phyloP scores from a whole-genome alignment of 1,140 invertebrate species.

The Drosophila melanica region DNA sequence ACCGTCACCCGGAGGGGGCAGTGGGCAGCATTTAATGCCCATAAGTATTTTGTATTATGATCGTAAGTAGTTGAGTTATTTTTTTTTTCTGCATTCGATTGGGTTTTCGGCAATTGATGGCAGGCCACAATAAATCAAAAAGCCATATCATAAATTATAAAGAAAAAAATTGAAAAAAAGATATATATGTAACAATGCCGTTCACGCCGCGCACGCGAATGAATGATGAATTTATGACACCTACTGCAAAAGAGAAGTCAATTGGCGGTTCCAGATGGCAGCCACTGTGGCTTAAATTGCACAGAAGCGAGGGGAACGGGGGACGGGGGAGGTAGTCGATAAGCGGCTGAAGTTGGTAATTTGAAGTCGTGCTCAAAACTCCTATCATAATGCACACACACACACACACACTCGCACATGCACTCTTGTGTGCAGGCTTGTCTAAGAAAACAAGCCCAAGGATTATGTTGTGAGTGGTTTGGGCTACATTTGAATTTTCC shows the following conservation, averaged over 20 bases:
- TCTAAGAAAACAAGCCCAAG: conserved; percentile 77
- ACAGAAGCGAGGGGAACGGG: conserved; percentile 48
- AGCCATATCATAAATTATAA: conserved; percentile 46
- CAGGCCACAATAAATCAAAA: conserved; percentile 66
- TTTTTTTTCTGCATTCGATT: conserved; percentile 27
- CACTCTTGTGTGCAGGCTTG: conserved; percentile 29
- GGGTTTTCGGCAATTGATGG: conserved; percentile 27
- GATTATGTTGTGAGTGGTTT: conserved; percentile 69
- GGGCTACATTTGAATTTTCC: conserved; percentile 75
- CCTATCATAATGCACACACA: conserved; percentile 63
- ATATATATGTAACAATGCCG: conserved; percentile 18
- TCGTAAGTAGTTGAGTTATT: conserved; percentile 11
- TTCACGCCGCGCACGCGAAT: conserved; percentile 45
- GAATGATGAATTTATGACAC: conserved; percentile 79
- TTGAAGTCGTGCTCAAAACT: conserved; percentile 33
- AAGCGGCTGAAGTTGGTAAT: conserved; percentile 16
- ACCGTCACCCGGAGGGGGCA: conserved; percentile 23
- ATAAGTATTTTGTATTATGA: conserved; percentile 6
- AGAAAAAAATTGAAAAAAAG: neutral
- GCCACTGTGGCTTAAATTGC: conserved; percentile 48
- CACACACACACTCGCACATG: conserved; percentile 25
- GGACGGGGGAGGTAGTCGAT: neutral
- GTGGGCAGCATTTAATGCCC: neutral
- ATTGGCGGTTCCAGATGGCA: conserved; percentile 54
- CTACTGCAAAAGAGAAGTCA: conserved; percentile 54